Percentiles rank a stretch among this genome's conserved stretches.
Conservation (phyloP, 2,797 vertebrate genomes). For the Myoxocephalus aenaeus region DNA sequence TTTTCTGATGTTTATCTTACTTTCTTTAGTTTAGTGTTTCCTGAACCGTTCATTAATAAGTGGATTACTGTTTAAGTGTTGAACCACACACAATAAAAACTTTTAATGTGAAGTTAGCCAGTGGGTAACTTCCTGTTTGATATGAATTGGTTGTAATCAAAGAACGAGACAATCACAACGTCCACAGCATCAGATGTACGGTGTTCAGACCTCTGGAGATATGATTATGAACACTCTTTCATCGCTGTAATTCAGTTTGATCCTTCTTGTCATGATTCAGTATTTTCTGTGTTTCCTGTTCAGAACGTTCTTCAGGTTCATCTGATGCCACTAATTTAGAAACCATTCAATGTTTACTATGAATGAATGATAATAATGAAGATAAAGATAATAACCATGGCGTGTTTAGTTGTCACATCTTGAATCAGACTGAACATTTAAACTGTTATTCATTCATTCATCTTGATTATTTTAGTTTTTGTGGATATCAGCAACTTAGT, state of each 20-base stretch:
- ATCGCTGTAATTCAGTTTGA: background rate
- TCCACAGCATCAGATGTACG: slow-evolving; percentile 2
- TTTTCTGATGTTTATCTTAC: slow-evolving; percentile 10
- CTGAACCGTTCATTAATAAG: background rate
- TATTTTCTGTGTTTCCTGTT: background rate
- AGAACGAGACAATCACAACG: slow-evolving; percentile 6
- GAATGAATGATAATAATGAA: background rate
- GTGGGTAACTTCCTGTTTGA: background rate
- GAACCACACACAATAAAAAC: slow-evolving; percentile 16
- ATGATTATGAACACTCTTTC: background rate
- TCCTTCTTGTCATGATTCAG: background rate
- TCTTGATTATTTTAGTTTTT: background rate
- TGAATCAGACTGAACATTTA: background rate
- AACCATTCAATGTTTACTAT: background rate
- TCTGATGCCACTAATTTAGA: background rate
- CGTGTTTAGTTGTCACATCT: background rate
- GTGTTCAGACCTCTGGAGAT: background rate
- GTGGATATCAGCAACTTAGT: background rate
- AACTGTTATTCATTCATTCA: background rate
- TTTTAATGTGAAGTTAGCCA: background rate
- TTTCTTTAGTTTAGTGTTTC: background rate
- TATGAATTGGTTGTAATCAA: background rate
- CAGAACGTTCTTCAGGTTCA: background rate
- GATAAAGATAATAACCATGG: background rate
- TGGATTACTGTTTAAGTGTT: background rate